These are phyloP conservation scores for Psittacula echo DNA, from an alignment of 2,797 vertebrate genomes.

Conservation along the genomic window DNA sequence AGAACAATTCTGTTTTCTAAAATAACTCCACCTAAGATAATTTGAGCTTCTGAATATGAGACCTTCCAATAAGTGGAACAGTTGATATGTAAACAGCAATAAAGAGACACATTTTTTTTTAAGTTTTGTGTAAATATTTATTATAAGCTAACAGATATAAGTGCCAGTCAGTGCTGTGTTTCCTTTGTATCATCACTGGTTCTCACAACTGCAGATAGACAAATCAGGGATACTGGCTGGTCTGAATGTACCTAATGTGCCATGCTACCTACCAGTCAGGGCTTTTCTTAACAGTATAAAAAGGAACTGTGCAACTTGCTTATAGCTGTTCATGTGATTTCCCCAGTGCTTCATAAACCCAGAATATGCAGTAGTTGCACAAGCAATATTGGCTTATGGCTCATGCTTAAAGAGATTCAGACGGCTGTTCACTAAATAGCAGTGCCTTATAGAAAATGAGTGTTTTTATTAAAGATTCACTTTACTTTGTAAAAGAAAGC, in stretches of 20 bases:
- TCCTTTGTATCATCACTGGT: neutral
- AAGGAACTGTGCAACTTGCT: neutral
- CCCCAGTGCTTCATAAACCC: neutral
- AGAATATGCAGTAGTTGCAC: neutral
- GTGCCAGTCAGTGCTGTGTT: neutral
- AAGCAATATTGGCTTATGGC: neutral
- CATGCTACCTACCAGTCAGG: neutral
- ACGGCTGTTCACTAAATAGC: neutral
- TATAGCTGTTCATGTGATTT: neutral
- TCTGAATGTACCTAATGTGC: neutral
- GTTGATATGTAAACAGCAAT: neutral
- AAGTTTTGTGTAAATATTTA: neutral
- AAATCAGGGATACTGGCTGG: neutral
- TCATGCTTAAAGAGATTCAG: neutral
- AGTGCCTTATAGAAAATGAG: neutral
- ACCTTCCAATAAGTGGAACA: slow-evolving; percentile 23
- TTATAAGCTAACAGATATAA: neutral
- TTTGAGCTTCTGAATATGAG: neutral
- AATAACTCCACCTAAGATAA: neutral
- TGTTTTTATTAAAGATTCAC: neutral
- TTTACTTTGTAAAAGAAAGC: neutral
- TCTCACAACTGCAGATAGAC: neutral
- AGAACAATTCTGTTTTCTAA: neutral
- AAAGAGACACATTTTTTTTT: slow-evolving; percentile 23
- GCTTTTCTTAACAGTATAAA: neutral